Percentiles rank a stretch among this genome's conserved stretches.
Evolutionary conservation across 2,888 invertebrate species (phyloP).

Genomic region (Synanthedon myopaeformis): DNA sequence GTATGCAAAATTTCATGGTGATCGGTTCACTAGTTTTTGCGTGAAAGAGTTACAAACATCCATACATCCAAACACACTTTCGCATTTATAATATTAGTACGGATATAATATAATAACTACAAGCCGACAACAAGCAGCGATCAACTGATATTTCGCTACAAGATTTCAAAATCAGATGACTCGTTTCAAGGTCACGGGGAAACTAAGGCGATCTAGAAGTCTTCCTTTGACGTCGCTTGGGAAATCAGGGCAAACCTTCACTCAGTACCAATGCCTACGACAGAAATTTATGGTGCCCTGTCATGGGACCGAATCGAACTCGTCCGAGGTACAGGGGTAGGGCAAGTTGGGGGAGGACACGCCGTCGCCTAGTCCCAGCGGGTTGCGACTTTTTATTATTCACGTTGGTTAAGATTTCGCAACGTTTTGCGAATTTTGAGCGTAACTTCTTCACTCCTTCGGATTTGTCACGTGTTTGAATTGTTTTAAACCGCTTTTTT

Average conservation of each 20-base stretch:
- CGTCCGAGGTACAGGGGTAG: slow-evolving; percentile 7
- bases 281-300: slow-evolving; percentile 45
- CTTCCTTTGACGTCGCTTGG: slow-evolving; percentile 33
- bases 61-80: no score
- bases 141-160: no score
- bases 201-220: slow-evolving; percentile 30
- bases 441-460: background rate
- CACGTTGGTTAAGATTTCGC: slow-evolving; percentile 14
- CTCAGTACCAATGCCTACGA: slow-evolving; percentile 27
- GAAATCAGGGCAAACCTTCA: slow-evolving; percentile 38
- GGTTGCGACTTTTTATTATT: slow-evolving; percentile 19
- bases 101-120: no score
- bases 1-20: no score
- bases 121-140: no score
- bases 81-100: no score
- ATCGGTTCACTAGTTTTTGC: no score
- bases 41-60: no score
- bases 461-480: background rate
- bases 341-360: background rate
- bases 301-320: slow-evolving; percentile 21
- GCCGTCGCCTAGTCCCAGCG: slow-evolving; percentile 4
- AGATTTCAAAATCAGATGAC: background rate
- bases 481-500: background rate
- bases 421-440: slow-evolving; percentile 13
- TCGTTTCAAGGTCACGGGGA: slow-evolving; percentile 9